Percentiles rank a stretch among this genome's conserved stretches.
Conservation (phyloP, 1,140 invertebrate species). For the Drosophila ogumai region DNA sequence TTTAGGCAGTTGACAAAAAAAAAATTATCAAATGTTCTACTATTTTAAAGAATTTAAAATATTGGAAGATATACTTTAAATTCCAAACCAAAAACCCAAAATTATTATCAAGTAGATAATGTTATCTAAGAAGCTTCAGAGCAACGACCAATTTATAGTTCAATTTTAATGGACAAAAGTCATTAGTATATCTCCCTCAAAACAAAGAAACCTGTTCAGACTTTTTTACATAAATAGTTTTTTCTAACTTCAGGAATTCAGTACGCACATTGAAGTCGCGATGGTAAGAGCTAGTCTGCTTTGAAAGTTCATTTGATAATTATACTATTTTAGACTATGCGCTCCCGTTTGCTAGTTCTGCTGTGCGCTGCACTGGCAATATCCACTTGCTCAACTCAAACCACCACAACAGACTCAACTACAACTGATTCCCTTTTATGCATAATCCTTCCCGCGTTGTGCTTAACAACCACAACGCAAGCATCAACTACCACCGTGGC, state of each 20-base stretch:
- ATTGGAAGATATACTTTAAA: neutral
- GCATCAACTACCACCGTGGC: neutral
- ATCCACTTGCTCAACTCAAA: neutral
- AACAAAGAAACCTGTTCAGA: constrained; percentile 4
- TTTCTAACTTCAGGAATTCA: neutral
- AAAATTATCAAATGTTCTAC: neutral
- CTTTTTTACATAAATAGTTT: constrained; percentile 21
- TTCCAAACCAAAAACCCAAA: neutral
- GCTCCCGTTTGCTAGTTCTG: neutral
- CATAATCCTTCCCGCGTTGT: neutral
- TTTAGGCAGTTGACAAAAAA: neutral
- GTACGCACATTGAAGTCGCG: neutral
- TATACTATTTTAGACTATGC: neutral
- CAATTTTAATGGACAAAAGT: neutral
- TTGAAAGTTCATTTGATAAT: neutral
- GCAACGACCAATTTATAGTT: neutral
- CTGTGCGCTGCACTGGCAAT: constrained; percentile 13
- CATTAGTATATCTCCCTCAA: constrained; percentile 1
- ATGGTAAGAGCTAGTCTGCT: constrained; percentile 6
- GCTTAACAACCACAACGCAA: neutral
- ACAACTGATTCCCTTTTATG: neutral
- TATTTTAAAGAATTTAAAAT: neutral
- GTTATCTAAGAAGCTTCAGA: neutral
- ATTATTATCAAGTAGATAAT: neutral
- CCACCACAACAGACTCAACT: neutral